Conservation (phyloP, 2,797 vertebrate genomes). For the Mycteria americana region DNA sequence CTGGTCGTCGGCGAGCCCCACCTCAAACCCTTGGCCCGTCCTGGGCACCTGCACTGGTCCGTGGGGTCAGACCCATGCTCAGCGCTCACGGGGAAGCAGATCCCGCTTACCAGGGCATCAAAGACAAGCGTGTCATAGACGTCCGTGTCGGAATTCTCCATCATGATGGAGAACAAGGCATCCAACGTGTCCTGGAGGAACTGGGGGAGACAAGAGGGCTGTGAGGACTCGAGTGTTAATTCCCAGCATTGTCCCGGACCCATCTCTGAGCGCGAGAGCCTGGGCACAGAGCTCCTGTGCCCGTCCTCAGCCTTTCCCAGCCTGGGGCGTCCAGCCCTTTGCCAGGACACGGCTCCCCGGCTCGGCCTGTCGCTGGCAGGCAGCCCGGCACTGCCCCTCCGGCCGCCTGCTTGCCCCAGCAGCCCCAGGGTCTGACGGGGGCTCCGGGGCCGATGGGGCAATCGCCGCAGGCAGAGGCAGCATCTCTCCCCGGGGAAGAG, state of each 20-base stretch:
- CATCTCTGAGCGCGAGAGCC: rapidly evolving
- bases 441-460: rapidly evolving
- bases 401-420: background rate
- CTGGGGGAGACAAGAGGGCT: background rate
- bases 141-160: conserved; percentile 51
- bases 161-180: conserved; percentile 71
- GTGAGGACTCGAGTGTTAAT: rapidly evolving
- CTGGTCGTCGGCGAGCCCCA: background rate
- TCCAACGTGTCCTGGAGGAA: conserved; percentile 69
- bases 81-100: rapidly evolving
- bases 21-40: background rate
- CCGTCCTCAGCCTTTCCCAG: background rate
- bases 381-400: background rate
- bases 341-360: background rate
- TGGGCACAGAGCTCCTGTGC: too few relatives aligned
- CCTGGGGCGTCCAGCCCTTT: rapidly evolving
- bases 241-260: rapidly evolving
- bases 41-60: background rate
- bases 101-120: conserved; percentile 51
- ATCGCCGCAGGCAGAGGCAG: background rate
- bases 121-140: conserved; percentile 55
- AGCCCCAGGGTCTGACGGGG: background rate
- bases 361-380: rapidly evolving
- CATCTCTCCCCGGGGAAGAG: background rate
- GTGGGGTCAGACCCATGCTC: background rate